Evolutionary conservation across 2,888 invertebrate genomes (phyloP).

Genomic region (Urechis unicinctus): DNA sequence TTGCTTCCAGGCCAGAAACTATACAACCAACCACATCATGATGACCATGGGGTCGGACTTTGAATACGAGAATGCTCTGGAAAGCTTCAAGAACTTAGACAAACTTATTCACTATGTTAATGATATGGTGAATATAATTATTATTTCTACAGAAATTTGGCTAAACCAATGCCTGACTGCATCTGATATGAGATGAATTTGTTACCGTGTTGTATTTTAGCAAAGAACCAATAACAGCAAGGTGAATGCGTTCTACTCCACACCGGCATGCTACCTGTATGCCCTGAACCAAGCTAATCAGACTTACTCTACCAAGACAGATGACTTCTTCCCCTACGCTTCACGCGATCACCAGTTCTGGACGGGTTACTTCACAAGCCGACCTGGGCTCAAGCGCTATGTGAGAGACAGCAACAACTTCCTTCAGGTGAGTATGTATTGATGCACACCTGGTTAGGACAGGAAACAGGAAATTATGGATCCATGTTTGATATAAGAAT

Average conservation of each 20-base stretch:
- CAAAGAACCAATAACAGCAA: conserved; percentile 21
- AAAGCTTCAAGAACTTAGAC: conserved; percentile 78
- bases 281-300: conserved; percentile 58
- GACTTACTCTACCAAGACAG: conserved; percentile 57
- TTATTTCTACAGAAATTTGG: neutral
- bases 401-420: conserved; percentile 48
- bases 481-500: neutral
- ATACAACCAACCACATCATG: conserved; percentile 63
- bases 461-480: neutral
- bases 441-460: neutral
- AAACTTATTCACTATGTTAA: conserved; percentile 73
- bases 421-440: conserved; percentile 47
- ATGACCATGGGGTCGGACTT: conserved; percentile 91
- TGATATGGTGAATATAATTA: conserved; percentile 35
- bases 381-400: conserved; percentile 52
- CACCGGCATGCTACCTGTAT: conserved; percentile 55
- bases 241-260: conserved; percentile 64
- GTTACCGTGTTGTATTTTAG: conserved; percentile 1
- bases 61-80: conserved; percentile 72
- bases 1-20: conserved; percentile 54
- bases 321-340: conserved; percentile 57
- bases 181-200: neutral
- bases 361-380: conserved; percentile 70
- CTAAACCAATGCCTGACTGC: neutral
- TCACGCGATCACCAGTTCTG: conserved; percentile 80